A percentile compares a stretch with the other conserved stretches of the same genome.
phyloP scores from a whole-genome alignment of 2,113 vertebrate species.

The Callionymus lyra region DNA sequence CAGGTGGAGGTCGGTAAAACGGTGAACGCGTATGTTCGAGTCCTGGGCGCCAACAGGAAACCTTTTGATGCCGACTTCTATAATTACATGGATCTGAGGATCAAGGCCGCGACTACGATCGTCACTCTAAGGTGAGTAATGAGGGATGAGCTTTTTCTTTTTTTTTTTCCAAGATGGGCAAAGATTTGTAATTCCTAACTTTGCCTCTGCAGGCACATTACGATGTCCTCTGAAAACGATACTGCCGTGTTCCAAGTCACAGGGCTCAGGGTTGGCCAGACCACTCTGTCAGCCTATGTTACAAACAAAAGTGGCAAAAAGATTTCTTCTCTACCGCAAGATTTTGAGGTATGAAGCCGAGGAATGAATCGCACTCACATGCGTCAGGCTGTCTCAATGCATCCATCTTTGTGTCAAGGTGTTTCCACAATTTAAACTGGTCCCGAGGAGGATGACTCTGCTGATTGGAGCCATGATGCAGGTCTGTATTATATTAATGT shows the following conservation, averaged over 20 bases:
- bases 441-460: slow-evolving; percentile 82
- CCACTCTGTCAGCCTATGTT: slow-evolving; percentile 75
- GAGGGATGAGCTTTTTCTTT: too few relatives aligned
- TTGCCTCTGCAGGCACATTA: slow-evolving; percentile 58
- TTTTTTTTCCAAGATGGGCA: neutral
- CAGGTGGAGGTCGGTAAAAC: slow-evolving; percentile 93
- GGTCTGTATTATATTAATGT: slow-evolving; percentile 54
- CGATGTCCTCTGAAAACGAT: slow-evolving; percentile 72
- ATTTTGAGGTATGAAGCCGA: slow-evolving; percentile 75
- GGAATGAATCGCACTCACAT: too few relatives aligned
- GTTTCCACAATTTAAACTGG: slow-evolving; percentile 84
- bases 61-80: slow-evolving; percentile 85
- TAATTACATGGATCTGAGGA: slow-evolving; percentile 80
- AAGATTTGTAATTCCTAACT: slow-evolving; percentile 2
- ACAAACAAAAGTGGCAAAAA: slow-evolving; percentile 70
- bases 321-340: slow-evolving; percentile 76
- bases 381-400: too few relatives aligned
- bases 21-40: slow-evolving; percentile 81
- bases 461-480: slow-evolving; percentile 86
- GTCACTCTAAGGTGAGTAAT: slow-evolving; percentile 81
- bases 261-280: slow-evolving; percentile 79
- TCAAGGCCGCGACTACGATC: slow-evolving; percentile 79
- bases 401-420: slow-evolving; percentile 63
- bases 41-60: slow-evolving; percentile 81
- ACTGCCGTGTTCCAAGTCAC: slow-evolving; percentile 77